These are phyloP conservation scores for Bombus terrestris DNA, from an alignment of 1,140 invertebrate genomes.

Conservation along the genomic window DNA sequence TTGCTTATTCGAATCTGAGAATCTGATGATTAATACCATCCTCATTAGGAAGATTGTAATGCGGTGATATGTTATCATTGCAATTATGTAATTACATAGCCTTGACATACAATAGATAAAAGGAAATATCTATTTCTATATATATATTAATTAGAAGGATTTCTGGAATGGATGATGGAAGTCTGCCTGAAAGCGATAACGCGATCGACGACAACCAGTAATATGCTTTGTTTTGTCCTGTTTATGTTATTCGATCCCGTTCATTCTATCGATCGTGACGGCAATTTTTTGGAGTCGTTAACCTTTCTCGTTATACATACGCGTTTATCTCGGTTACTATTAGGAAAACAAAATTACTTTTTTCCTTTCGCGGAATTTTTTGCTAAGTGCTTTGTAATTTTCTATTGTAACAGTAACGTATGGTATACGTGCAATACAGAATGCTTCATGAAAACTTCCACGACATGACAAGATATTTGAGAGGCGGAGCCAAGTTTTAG, in stretches of 20 bases:
- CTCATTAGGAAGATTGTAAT: not conserved
- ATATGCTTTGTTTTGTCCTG: not conserved
- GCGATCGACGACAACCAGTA: not conserved
- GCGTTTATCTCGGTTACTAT: not conserved
- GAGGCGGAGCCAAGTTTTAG: not conserved
- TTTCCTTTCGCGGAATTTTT: not conserved
- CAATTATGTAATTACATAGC: not conserved
- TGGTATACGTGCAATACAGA: not conserved
- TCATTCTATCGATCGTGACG: not conserved
- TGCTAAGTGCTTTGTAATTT: not conserved
- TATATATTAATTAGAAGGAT: not conserved
- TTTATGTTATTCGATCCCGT: not conserved
- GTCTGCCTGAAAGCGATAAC: not conserved
- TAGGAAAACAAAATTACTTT: not conserved
- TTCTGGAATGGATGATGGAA: not conserved
- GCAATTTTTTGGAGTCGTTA: constrained; percentile 16
- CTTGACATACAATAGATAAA: not conserved
- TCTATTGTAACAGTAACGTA: not conserved
- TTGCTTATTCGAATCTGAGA: not conserved
- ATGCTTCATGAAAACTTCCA: constrained; percentile 3
- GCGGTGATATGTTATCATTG: not conserved
- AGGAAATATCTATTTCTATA: not conserved
- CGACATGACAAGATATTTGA: not conserved
- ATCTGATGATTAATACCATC: not conserved
- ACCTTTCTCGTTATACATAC: not conserved